Conservation (phyloP, 2,888 invertebrate genomes). For the Cheiracanthium punctorium region DNA sequence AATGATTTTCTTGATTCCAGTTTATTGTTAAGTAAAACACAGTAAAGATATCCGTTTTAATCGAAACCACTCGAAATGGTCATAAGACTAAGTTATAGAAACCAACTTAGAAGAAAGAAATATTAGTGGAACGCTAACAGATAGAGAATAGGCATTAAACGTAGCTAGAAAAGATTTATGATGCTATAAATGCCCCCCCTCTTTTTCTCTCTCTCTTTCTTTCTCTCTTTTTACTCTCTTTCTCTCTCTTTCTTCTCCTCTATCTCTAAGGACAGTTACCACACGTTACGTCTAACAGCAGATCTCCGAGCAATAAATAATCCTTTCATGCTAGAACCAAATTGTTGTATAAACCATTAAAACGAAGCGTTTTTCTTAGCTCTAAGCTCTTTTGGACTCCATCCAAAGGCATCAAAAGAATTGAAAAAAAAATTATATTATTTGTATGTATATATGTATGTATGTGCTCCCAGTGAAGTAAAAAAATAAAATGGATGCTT, state of each 20-base stretch:
- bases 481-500: slow-evolving; percentile 12
- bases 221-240: no score
- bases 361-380: slow-evolving; percentile 16
- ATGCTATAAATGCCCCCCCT: slow-evolving; percentile 15
- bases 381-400: background rate
- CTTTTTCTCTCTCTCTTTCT: no score
- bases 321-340: slow-evolving; percentile 3
- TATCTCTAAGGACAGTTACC: background rate
- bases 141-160: slow-evolving; percentile 15
- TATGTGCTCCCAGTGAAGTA: background rate
- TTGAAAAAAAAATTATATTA: slow-evolving; percentile 5
- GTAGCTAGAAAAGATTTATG: slow-evolving; percentile 17
- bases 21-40: no score
- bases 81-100: background rate
- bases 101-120: background rate
- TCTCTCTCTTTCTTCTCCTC: background rate
- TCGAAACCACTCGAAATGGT: background rate
- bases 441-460: no score
- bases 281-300: slow-evolving; percentile 9
- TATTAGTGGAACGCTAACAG: slow-evolving; percentile 17
- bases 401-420: slow-evolving; percentile 15
- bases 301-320: slow-evolving; percentile 16
- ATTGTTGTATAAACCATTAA: slow-evolving; percentile 23
- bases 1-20: no score
- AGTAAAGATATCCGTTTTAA: no score